Conservation (phyloP, 2,113 vertebrate species). For the Leucoraja erinaceus region DNA sequence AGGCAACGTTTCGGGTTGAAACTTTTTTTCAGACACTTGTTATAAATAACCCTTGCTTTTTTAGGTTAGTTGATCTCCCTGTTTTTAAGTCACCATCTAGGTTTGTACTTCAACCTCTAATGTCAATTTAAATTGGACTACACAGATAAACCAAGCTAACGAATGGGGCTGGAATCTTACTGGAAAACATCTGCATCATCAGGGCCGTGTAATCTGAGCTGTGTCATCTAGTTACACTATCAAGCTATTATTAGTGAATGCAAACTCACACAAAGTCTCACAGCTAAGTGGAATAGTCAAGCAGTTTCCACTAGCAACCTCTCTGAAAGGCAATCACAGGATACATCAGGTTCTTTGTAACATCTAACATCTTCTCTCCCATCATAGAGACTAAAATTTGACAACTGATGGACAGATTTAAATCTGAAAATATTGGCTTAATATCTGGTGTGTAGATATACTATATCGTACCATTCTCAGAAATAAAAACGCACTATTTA, state of each 20-base stretch:
- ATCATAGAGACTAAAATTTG: not conserved
- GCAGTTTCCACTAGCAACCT: not conserved
- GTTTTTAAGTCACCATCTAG: not conserved
- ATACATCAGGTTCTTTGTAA: not conserved
- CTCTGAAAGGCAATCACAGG: not conserved
- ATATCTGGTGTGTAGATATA: not conserved
- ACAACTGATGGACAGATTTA: not conserved
- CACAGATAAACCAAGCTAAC: not conserved
- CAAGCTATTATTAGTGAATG: conserved; percentile 17
- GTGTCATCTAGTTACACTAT: not conserved
- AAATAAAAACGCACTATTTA: not conserved
- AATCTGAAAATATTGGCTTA: not conserved
- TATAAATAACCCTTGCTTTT: not conserved
- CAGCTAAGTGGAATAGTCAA: not conserved
- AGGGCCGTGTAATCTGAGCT: conserved; percentile 30
- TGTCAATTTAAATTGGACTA: not conserved
- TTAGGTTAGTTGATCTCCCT: not conserved
- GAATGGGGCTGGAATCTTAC: not conserved
- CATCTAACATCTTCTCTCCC: not conserved
- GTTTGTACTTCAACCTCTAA: not conserved
- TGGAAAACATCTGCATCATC: not conserved
- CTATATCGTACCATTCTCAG: not conserved
- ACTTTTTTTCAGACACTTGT: no score
- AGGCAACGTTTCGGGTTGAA: no score
- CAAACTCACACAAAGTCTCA: not conserved